A percentile compares a stretch with the other conserved stretches of the same genome.
phyloP scores from a whole-genome alignment of 2,888 invertebrate genomes.

The Ormyrus nitidulus region DNA sequence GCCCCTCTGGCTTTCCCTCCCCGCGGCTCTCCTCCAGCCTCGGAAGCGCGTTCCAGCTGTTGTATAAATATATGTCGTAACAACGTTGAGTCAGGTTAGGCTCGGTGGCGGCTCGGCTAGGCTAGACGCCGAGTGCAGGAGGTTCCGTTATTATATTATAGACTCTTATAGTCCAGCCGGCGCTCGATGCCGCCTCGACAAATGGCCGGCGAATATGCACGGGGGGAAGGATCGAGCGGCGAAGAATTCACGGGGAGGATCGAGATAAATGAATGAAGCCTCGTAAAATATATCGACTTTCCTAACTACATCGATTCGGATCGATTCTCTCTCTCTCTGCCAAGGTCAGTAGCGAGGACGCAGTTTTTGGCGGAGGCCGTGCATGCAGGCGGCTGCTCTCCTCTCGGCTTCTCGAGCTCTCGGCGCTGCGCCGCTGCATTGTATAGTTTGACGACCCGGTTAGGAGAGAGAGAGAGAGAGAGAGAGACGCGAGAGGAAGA shows the following conservation, averaged over 20 bases:
- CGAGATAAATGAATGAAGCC: too few relatives aligned
- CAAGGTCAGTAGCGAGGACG: too few relatives aligned
- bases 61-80: conserved; percentile 70
- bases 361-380: too few relatives aligned
- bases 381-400: too few relatives aligned
- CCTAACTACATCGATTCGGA: too few relatives aligned
- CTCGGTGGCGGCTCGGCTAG: conserved; percentile 60
- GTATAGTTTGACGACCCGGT: conserved; percentile 35
- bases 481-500: conserved; percentile 22
- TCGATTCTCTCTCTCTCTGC: too few relatives aligned
- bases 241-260: too few relatives aligned
- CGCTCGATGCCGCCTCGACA: not conserved
- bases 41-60: conserved; percentile 64
- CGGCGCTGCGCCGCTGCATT: not conserved
- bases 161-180: not conserved
- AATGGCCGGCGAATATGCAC: not conserved
- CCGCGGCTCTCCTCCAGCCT: conserved; percentile 12
- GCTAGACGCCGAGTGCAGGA: conserved; percentile 59
- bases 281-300: too few relatives aligned
- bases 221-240: too few relatives aligned
- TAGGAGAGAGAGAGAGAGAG: conserved; percentile 30
- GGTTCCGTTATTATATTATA: conserved; percentile 63
- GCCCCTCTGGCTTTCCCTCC: conserved; percentile 43
- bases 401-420: too few relatives aligned
- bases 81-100: conserved; percentile 69